Percentiles rank a stretch among this genome's conserved stretches.
Evolutionary conservation across 2,797 vertebrate genomes (phyloP).

Genomic region (Pipistrellus nathusii): DNA sequence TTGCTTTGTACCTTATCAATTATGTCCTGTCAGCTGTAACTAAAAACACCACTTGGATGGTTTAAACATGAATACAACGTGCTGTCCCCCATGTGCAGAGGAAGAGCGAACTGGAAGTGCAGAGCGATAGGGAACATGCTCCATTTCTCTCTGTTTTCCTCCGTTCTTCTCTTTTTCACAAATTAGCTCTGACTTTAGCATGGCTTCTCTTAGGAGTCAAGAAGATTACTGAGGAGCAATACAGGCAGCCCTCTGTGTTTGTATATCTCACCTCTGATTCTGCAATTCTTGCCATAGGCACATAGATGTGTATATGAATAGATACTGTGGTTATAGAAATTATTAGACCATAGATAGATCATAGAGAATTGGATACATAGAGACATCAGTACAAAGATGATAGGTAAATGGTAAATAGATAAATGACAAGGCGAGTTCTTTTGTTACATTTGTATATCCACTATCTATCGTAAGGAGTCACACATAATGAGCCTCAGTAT

Average conservation of each 20-base stretch:
- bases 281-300: too few species aligned
- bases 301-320: background rate
- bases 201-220: background rate
- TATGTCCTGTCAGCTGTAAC: background rate
- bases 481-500: background rate
- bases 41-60: background rate
- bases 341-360: background rate
- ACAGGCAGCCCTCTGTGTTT: background rate
- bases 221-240: background rate
- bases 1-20: background rate
- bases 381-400: background rate
- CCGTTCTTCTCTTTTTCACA: background rate
- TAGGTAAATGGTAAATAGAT: background rate
- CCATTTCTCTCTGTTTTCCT: background rate
- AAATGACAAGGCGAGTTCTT: background rate
- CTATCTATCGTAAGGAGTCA: background rate
- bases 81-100: background rate
- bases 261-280: background rate
- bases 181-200: background rate
- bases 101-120: fast-evolving
- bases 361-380: background rate
- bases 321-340: background rate
- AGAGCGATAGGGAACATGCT: background rate
- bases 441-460: background rate
- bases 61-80: background rate